phyloP scores from a whole-genome alignment of 2,113 vertebrate species.

The chimpanzee (Pan troglodytes) region NHGRI_mPanTro3-v2.1_pri NC_072402.2:61492501-61493000 shows the following conservation, averaged over 20 bases:
- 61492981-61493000: constrained; percentile 70
- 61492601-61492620: background rate
- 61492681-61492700: background rate
- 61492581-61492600: constrained; percentile 16
- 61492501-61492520: background rate
- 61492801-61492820: background rate
- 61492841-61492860: background rate
- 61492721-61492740: background rate
- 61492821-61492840: constrained; percentile 7
- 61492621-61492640: background rate
- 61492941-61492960: constrained; percentile 24
- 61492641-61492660: background rate
- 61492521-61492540: background rate
- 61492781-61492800: background rate
- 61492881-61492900: constrained; percentile 39
- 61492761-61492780: constrained; percentile 35
- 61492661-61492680: constrained; percentile 3
- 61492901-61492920: constrained; percentile 25
- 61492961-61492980: constrained; percentile 46
- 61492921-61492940: background rate
- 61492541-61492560: background rate
- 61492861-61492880: constrained; percentile 39
- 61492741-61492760: background rate
- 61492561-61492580: background rate
- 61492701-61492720: background rate